These are phyloP conservation scores for Aelia acuminata DNA, from an alignment of 2,888 invertebrate species.

Conservation along the genomic window DNA sequence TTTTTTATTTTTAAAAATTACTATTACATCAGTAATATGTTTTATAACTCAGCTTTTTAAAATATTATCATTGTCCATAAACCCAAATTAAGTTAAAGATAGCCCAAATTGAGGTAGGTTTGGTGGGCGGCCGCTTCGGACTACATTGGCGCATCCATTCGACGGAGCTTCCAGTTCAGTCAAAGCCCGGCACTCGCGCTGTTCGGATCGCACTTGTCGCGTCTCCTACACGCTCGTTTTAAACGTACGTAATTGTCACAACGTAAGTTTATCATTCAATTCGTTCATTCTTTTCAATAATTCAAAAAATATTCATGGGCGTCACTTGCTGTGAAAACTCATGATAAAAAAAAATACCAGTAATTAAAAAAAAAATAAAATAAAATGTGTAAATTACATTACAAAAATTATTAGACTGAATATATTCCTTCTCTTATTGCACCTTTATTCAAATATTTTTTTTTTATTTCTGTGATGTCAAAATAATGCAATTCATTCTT, in stretches of 20 bases:
- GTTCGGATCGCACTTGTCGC: not conserved
- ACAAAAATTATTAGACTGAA: not conserved
- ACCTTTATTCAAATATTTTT: no score
- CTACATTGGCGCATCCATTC: not conserved
- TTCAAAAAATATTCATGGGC: not conserved
- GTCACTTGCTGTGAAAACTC: constrained; percentile 11
- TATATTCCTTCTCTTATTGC: not conserved
- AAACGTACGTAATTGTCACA: constrained; percentile 24
- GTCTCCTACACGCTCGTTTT: not conserved
- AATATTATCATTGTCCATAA: no score
- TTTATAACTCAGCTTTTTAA: no score
- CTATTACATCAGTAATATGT: no score
- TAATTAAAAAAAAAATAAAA: not conserved
- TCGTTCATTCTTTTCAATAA: not conserved
- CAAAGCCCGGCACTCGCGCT: constrained; percentile 25
- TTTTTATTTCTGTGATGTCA: no score
- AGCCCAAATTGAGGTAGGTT: not conserved
- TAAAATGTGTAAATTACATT: not conserved
- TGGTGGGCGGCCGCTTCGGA: not conserved
- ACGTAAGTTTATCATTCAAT: constrained; percentile 43
- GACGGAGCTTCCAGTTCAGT: not conserved
- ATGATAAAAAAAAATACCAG: not conserved
- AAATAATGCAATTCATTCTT: no score
- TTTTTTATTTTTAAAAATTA: no score
- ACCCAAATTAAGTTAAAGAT: not conserved